Evolutionary conservation across 2,888 invertebrate genomes (phyloP).

Genomic region (Eudiplozoon nipponicum): DNA sequence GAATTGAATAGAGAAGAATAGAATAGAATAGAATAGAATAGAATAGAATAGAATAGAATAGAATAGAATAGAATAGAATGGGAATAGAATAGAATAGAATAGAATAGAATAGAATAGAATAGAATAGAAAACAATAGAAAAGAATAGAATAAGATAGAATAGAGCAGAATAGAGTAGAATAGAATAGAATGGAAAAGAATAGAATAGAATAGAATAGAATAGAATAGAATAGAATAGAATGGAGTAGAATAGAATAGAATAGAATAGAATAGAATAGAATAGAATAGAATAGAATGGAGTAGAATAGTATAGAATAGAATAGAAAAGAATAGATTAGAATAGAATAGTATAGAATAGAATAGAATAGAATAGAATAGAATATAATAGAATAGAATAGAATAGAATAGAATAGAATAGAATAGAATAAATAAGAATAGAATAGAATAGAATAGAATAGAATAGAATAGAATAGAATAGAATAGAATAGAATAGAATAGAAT

Average conservation of each 20-base stretch:
- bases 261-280: neutral
- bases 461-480: neutral
- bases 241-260: neutral
- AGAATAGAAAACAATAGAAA: neutral
- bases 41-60: neutral
- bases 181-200: neutral
- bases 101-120: neutral
- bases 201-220: neutral
- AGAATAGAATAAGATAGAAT: neutral
- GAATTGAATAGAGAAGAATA: neutral
- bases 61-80: too few relatives aligned
- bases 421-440: neutral
- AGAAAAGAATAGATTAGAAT: neutral
- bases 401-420: neutral
- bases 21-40: conserved; percentile 1
- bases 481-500: neutral
- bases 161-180: neutral
- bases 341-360: neutral
- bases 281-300: neutral
- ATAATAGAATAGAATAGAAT: neutral
- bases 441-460: neutral
- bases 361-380: neutral
- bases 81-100: neutral
- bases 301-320: neutral
- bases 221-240: neutral